Conservation (phyloP, 2,888 invertebrate species). For the Daptonema setosum region DNA sequence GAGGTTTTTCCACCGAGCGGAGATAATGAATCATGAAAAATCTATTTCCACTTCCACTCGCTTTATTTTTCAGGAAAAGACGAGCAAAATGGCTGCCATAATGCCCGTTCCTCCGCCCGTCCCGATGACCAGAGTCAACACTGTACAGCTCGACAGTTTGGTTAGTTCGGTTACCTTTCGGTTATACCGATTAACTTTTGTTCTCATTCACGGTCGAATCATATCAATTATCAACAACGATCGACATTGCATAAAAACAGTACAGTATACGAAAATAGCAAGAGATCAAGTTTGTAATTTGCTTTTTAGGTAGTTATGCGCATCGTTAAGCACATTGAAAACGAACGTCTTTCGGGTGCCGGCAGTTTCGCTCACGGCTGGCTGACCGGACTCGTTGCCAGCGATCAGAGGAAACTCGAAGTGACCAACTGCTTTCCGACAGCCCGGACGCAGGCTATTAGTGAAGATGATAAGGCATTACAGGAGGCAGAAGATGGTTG, state of each 20-base stretch:
- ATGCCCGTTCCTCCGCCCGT: too few relatives aligned
- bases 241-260: too few relatives aligned
- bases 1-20: too few relatives aligned
- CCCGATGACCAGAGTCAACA: neutral
- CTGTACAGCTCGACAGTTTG: constrained; percentile 1
- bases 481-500: neutral
- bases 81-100: neutral
- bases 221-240: too few relatives aligned
- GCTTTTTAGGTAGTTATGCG: constrained; percentile 21
- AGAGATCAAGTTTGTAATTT: too few relatives aligned
- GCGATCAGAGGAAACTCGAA: constrained; percentile 22
- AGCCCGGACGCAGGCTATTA: neutral
- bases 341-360: constrained; percentile 12
- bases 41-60: neutral
- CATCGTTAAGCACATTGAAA: constrained; percentile 27
- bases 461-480: neutral
- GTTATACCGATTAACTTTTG: too few relatives aligned
- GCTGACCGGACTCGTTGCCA: constrained; percentile 23
- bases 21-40: too few relatives aligned
- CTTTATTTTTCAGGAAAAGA: neutral
- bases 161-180: too few relatives aligned
- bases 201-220: too few relatives aligned
- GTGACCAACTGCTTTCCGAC: constrained; percentile 26
- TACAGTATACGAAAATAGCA: too few relatives aligned
- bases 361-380: constrained; percentile 16